phyloP scores from a whole-genome alignment of 2,113 vertebrate genomes.

The Rattus norvegicus region GRCr8 NC_086031.1:23346501-23347000 shows the following conservation, averaged over 20 bases:
- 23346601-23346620: background rate
- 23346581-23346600: background rate
- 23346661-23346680: background rate
- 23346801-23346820: background rate
- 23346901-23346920: background rate
- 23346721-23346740: background rate
- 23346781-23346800: background rate
- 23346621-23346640: background rate
- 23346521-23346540: background rate
- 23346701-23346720: background rate
- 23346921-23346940: slow-evolving; percentile 1
- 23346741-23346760: background rate
- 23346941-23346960: background rate
- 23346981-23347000: background rate
- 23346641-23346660: slow-evolving; percentile 3
- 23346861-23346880: background rate
- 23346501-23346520: too few species aligned
- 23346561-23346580: background rate
- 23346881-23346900: background rate
- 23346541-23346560: background rate
- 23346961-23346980: background rate
- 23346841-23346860: background rate
- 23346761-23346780: background rate
- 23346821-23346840: background rate
- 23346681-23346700: background rate